Evolutionary conservation across 2,113 vertebrate species (phyloP), one percentile per base, ranked within the genome.

Genomic region (Syngnathus scovelli): DNA sequence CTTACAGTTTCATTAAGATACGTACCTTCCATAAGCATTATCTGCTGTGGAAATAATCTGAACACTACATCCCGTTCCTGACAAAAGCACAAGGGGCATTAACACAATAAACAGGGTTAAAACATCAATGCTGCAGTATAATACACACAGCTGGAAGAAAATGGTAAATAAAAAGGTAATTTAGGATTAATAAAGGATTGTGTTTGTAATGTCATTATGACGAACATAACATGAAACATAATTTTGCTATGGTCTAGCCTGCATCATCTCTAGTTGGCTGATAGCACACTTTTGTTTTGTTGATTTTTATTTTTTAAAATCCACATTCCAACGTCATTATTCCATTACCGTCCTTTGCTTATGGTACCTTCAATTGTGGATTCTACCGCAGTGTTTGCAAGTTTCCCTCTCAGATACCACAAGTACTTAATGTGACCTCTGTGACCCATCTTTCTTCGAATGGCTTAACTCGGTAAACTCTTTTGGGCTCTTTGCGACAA

Each of bases 71-170:
- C 64, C 38, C 16, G 54, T 69, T 69, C 12, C 38, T 69, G 15
- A 43, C 33, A 64, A 66, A 67, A 67, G 6, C 71, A 51, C n/a
- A 10, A 38, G 46, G 12, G 49, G 52, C 4, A 16, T 48, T 55
- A 64, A 75, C 19, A 13, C 18, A n/a, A 65, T 67, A 71, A 75
- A 66, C 52, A 52, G 12, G 64, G n/a, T 66, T 46, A 77, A 77
- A 39, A 38, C 66, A 51, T 67, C 11, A 21, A 52, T 37, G 41
- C 33, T 52, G 13, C 41, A 48, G 13, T 4, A 48, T 10, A 48
- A 48, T 48, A 48, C 44, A 13, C 44, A 48, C 44, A 4, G 46
- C 46, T 48, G 46, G 46, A 6, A 48, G 46, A 48, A 48, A 48
- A 6, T 48, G 5, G 46, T 48, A 10, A 48, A 18, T 5, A 16